These are phyloP conservation scores for Pachycephala philippinensis DNA, from an alignment of 2,113 vertebrate genomes.

Conservation along the genomic window DNA sequence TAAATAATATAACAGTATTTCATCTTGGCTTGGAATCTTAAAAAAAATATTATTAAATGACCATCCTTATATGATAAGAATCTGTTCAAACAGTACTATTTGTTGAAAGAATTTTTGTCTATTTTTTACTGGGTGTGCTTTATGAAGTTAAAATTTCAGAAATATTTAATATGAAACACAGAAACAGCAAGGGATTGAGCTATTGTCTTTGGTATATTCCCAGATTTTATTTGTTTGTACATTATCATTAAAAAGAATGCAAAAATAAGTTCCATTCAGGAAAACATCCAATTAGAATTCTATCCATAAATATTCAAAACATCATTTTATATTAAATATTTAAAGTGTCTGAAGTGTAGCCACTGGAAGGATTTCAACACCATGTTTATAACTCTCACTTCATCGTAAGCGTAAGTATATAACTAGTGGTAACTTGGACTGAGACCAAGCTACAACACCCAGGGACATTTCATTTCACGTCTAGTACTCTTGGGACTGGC, in stretches of 20 bases:
- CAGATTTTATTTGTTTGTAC: not conserved
- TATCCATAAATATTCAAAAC: not conserved
- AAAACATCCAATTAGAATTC: not conserved
- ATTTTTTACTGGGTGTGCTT: not conserved
- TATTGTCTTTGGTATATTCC: not conserved
- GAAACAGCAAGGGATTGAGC: not conserved
- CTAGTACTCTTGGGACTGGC: not conserved
- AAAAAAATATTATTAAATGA: constrained; percentile 20
- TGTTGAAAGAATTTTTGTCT: constrained; percentile 36
- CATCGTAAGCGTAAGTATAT: not conserved
- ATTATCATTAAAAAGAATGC: not conserved
- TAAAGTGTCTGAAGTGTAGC: not conserved
- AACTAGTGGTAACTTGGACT: not conserved
- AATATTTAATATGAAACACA: not conserved
- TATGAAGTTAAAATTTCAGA: not conserved
- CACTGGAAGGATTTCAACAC: not conserved
- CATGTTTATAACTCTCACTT: not conserved
- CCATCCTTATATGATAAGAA: constrained; percentile 11
- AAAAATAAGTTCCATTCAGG: not conserved
- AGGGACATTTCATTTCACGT: not conserved
- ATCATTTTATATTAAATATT: not conserved
- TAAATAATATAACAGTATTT: constrained; percentile 31
- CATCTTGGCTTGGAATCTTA: not conserved
- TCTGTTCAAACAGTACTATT: constrained; percentile 1
- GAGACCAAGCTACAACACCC: not conserved